Evolutionary conservation across 2,888 invertebrate genomes (phyloP).

Genomic region (Watsonalla binaria): DNA sequence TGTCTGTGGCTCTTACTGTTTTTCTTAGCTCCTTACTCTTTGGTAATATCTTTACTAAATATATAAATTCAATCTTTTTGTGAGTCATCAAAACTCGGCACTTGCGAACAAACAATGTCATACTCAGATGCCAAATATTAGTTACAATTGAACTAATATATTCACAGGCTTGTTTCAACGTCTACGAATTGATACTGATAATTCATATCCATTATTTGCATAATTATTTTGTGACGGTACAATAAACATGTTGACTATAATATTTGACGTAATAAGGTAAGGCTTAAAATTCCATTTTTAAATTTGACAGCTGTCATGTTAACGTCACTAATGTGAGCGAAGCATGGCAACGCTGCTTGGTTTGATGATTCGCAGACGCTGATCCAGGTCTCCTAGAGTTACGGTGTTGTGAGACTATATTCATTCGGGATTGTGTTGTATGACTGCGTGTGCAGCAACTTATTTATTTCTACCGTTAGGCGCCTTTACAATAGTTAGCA

Average conservation of each 20-base stretch:
- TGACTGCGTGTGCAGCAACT: too few species aligned
- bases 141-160: constrained; percentile 53
- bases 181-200: not conserved
- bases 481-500: not conserved
- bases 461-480: not conserved
- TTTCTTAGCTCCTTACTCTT: too few species aligned
- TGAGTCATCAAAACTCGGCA: constrained; percentile 21
- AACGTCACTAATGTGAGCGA: not conserved
- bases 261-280: too few species aligned
- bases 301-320: not conserved
- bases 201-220: not conserved
- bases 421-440: constrained; percentile 4
- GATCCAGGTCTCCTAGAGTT: constrained; percentile 20
- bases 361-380: constrained; percentile 16
- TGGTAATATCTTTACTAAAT: not conserved
- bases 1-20: too few species aligned
- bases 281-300: too few species aligned
- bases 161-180: constrained; percentile 8
- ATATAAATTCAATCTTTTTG: constrained; percentile 6
- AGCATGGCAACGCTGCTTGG: not conserved
- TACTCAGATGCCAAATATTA: constrained; percentile 65
- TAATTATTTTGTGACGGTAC: not conserved
- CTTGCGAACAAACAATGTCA: constrained; percentile 27
- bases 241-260: not conserved
- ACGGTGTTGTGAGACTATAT: constrained; percentile 21